Base-by-base conservation (phyloP, 2,113 vertebrate genomes). In the Tachysurus fulvidraco region DNA sequence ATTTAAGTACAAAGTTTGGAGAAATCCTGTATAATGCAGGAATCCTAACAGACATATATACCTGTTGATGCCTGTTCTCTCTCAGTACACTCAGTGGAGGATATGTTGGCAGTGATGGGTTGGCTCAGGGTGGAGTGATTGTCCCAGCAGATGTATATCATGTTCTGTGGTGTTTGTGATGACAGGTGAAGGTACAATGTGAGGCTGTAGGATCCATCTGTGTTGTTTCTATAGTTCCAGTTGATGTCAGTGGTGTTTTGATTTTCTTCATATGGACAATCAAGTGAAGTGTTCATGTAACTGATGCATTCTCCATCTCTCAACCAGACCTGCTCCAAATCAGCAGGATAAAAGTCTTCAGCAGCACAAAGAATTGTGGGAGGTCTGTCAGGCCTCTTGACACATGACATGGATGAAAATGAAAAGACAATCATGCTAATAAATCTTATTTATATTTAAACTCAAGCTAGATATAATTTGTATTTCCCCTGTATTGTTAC, bases 141-240 rank as follows among this genome's bases (percentile, higher is more conserved):
- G 55, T 90, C 85, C 89, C 85, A 90, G 89, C 90, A 90, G 81
- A 36, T 36, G 55, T 83, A 90, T 46, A 89, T 30, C 41, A 44
- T 52, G 36, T 71, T 50, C 36, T 60, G 54, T 46, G 44, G 7
- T 50, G 23, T 77, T 25, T 52, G 36, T 81, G 88, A 4, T 11
- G 87, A 30, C 16, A 89, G 62, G 44, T 78, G 73, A 55, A 90
- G 81, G 64, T 83, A 87, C 4, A 82, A 88, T 25, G 71, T 79
- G 25, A 88, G 57, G 21, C 14, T 87, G 67, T 85, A 85, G 6
- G 44, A 89, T 14, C 89, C 89, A 69, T 83, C 71, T 62, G 71
- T 11, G 60, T 84, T 90, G 44, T 44, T 80, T 21, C 65, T 82
- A 54, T 62, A 82, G 25, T 36, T 83, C 73, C 85, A 44, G 71